Base-by-base conservation (phyloP, 2,888 invertebrate genomes). In the Entomobrya multifasciata region DNA sequence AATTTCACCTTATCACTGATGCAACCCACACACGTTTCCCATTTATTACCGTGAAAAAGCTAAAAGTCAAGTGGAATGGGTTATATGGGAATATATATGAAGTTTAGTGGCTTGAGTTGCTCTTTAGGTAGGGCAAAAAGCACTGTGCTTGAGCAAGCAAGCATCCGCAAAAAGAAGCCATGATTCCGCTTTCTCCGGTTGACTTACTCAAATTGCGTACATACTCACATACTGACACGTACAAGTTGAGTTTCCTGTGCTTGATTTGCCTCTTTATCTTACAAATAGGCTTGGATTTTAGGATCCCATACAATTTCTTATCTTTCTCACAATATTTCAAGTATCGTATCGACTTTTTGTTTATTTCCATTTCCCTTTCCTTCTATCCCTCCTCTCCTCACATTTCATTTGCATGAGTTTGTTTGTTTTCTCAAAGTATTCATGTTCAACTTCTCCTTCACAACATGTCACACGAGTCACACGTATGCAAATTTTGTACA, bases 211-310 rank as follows among this genome's bases (percentile, higher is more conserved):
- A 72, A 72, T 72, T 72, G 49, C 52, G 49, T 49, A 49, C 27
- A 70, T 60, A 25, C 10, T 25, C 13, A 27, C 41, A 17, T 11
- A 36, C n/a, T 6, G 22, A 44, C 67, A 30, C 72, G 72, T 72
- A 72, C 72, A 72, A 72, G 27, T 72, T 49, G n/a, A 47, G 22
- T 27, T 72, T 72, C 49, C 72, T 72, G n/a, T 44, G 20, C 47
- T 17, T 52, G 72, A 72, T 72, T 52, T 49, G 30, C 49, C 30
- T 27, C 17, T 72, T 70, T 72, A 72, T 72, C 72, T 72, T 72
- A 27, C 17, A 72, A 72, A 72, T 47, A 72, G 47, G 47, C 17
- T n/a, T 36, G 36, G 36, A 36, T 36, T 36, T 36, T 36, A 36
- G 5, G 4, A 6, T 36, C 36, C 5, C n/a, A n/a, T n/a, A n/a